These are phyloP conservation scores for Mastigias papua DNA, from an alignment of 30 jellyfish, hydroid and myxozoan genomes.

Conservation along the genomic window DNA sequence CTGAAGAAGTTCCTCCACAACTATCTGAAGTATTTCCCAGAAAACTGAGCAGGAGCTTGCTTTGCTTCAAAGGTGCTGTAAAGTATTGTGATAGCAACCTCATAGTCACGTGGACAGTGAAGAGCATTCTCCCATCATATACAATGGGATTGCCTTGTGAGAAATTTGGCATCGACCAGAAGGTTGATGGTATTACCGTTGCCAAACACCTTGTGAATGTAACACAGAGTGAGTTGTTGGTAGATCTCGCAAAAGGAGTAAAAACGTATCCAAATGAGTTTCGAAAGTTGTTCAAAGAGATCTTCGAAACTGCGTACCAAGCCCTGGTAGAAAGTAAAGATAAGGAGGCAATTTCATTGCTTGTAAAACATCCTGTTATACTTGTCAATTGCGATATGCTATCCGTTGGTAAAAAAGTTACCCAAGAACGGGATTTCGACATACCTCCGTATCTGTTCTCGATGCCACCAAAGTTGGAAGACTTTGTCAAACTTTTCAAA, in stretches of 20 bases:
- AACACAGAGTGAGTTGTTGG: conserved; percentile 8
- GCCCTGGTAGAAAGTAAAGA: not conserved
- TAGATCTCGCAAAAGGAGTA: conserved; percentile 14
- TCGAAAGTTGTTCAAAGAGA: not conserved
- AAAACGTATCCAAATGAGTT: not conserved
- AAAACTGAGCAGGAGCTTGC: not conserved
- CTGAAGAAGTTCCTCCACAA: not conserved
- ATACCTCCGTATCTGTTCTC: conserved; percentile 66
- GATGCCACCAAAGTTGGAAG: conserved; percentile 37
- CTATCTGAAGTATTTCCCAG: not conserved
- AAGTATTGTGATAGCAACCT: not conserved
- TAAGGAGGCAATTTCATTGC: not conserved
- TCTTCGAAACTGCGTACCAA: conserved; percentile 31
- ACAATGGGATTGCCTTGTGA: not conserved
- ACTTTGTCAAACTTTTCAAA: conserved; percentile 43
- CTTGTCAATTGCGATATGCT: conserved; percentile 5
- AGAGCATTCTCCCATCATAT: conserved; percentile 36
- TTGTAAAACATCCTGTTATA: conserved; percentile 9
- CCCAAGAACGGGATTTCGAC: conserved; percentile 21
- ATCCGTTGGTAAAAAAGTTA: conserved; percentile 51
- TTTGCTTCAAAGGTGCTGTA: conserved; percentile 38
- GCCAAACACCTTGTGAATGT: conserved; percentile 40
- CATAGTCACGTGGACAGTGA: conserved; percentile 34
- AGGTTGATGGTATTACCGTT: not conserved
- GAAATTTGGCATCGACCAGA: not conserved